These are phyloP conservation scores for Schizopygopsis malacanthus DNA, from an alignment of 2,797 vertebrate species.

Conservation along the genomic window DNA sequence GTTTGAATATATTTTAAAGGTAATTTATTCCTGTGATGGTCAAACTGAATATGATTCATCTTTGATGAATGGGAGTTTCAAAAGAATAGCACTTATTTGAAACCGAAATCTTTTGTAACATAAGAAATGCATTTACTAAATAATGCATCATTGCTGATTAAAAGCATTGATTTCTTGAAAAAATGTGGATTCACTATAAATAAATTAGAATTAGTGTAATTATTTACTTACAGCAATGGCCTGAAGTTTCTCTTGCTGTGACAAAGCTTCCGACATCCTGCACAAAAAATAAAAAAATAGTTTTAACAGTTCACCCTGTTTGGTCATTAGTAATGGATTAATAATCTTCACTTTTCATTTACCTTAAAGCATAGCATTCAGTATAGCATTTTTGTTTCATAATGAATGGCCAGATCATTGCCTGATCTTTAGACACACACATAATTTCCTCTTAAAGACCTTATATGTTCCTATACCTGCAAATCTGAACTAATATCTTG, in stretches of 20 bases:
- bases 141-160: background rate
- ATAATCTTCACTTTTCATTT: conserved; percentile 25
- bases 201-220: conserved; percentile 1
- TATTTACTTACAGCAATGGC: conserved; percentile 90
- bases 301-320: background rate
- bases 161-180: background rate
- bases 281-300: conserved; percentile 1
- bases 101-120: background rate
- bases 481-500: background rate
- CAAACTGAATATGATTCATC: background rate
- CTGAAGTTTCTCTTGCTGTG: conserved; percentile 93
- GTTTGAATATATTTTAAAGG: background rate
- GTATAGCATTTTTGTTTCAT: background rate
- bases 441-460: background rate
- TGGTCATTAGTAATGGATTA: background rate
- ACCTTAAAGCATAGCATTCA: conserved; percentile 9
- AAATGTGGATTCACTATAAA: background rate
- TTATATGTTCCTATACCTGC: background rate
- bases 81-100: background rate
- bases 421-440: conserved; percentile 9
- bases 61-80: background rate
- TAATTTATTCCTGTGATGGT: background rate
- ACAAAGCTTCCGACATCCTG: conserved; percentile 86
- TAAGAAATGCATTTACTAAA: background rate
- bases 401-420: background rate